Conservation (phyloP, 2,797 vertebrate species). For the Helicolenus hilgendorfi region DNA sequence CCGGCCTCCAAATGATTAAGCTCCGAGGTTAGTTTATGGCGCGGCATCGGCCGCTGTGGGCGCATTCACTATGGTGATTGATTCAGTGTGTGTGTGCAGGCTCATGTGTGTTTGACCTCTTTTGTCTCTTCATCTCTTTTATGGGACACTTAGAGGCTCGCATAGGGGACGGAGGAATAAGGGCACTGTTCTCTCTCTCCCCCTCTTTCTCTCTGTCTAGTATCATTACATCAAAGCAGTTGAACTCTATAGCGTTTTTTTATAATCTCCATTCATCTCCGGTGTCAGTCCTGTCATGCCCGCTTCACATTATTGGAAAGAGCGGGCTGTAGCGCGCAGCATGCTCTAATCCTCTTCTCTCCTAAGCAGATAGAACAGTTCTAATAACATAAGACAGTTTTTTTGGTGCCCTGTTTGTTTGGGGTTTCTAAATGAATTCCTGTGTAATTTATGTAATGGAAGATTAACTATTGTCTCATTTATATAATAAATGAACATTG, state of each 20-base stretch:
- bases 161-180: neutral
- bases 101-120: constrained; percentile 54
- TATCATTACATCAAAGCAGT: constrained; percentile 40
- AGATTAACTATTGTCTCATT: constrained; percentile 36
- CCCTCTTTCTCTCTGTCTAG: neutral
- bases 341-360: constrained; percentile 21
- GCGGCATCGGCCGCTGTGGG: constrained; percentile 20
- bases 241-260: constrained; percentile 50
- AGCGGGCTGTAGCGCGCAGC: constrained; percentile 18
- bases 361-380: constrained; percentile 8
- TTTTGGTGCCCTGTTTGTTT: neutral
- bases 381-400: neutral
- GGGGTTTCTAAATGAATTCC: constrained; percentile 14
- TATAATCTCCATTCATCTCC: constrained; percentile 44
- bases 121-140: constrained; percentile 63
- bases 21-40: constrained; percentile 65
- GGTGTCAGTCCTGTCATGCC: constrained; percentile 17
- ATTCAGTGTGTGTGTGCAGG: constrained; percentile 16
- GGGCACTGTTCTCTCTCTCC: neutral
- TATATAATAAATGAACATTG: constrained; percentile 37
- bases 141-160: constrained; percentile 50
- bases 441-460: constrained; percentile 25
- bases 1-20: constrained; percentile 64
- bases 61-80: constrained; percentile 60
- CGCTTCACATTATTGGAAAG: constrained; percentile 21